phyloP scores from a whole-genome alignment of 2,888 invertebrate species.

The Bibio marci region DNA sequence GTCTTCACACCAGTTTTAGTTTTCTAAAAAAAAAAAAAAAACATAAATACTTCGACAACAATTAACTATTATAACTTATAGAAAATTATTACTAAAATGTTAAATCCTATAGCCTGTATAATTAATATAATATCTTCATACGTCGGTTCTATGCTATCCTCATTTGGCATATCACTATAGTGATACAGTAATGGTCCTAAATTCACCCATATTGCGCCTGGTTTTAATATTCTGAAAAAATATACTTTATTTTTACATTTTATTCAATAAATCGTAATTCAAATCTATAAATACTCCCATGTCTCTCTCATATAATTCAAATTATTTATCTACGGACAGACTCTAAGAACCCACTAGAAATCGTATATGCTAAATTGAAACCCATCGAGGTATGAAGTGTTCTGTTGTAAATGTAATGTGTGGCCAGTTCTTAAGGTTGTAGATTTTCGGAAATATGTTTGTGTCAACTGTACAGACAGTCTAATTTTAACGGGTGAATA shows the following conservation, averaged over 20 bases:
- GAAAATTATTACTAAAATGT: slow-evolving; percentile 40
- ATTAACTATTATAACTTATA: neutral
- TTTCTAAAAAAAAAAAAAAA: slow-evolving; percentile 37
- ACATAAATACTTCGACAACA: neutral
- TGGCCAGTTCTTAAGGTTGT: too few relatives aligned
- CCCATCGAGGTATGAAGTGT: too few relatives aligned
- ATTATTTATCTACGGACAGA: too few relatives aligned
- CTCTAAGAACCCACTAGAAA: too few relatives aligned
- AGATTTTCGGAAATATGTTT: too few relatives aligned
- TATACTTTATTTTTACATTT: neutral
- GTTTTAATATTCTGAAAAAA: slow-evolving; percentile 49
- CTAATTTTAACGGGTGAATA: too few relatives aligned
- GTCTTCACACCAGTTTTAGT: slow-evolving; percentile 64
- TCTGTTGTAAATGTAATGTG: too few relatives aligned
- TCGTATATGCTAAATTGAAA: too few relatives aligned
- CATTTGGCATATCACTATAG: slow-evolving; percentile 71
- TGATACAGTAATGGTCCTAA: slow-evolving; percentile 86
- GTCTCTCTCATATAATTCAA: too few relatives aligned
- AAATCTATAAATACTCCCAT: too few relatives aligned
- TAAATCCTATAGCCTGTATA: slow-evolving; percentile 67
- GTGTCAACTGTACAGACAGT: too few relatives aligned
- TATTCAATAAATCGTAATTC: too few relatives aligned
- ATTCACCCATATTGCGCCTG: slow-evolving; percentile 81
- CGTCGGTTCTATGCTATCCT: slow-evolving; percentile 84
- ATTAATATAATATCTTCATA: slow-evolving; percentile 67